Evolutionary conservation across 1,140 invertebrate species (phyloP).

Genomic region (Neocloeon triangulifer): DNA sequence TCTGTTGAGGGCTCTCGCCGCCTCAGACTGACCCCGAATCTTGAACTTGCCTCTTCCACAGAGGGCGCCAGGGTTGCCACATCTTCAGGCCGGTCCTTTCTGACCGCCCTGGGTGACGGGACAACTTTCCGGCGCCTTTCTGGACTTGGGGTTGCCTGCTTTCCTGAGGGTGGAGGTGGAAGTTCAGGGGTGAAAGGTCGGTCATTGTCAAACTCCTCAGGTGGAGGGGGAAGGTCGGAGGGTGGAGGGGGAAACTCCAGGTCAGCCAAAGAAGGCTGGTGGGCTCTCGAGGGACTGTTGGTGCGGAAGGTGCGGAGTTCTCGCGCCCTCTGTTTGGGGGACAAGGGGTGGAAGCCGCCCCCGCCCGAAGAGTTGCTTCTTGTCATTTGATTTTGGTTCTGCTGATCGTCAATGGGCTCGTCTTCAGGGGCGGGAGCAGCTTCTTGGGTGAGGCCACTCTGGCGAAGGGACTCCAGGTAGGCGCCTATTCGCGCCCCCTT

Average conservation of each 20-base stretch:
- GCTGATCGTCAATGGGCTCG: slow-evolving; percentile 5
- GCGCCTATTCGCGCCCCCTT: slow-evolving; percentile 90
- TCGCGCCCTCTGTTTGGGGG: slow-evolving; percentile 18
- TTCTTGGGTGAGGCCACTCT: slow-evolving; percentile 29
- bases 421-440: slow-evolving; percentile 18
- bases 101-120: slow-evolving; percentile 7
- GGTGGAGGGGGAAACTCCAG: slow-evolving; percentile 70
- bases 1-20: slow-evolving; percentile 37
- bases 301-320: slow-evolving; percentile 18
- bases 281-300: slow-evolving; percentile 27
- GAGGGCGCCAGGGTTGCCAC: slow-evolving; percentile 37
- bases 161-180: slow-evolving; percentile 11
- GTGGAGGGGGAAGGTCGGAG: slow-evolving; percentile 47
- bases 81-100: slow-evolving; percentile 15
- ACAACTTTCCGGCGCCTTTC: slow-evolving; percentile 4
- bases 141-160: slow-evolving; percentile 8
- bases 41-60: slow-evolving; percentile 41
- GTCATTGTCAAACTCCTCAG: slow-evolving; percentile 25
- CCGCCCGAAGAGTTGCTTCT: slow-evolving; percentile 62
- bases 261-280: slow-evolving; percentile 43
- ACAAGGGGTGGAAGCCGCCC: slow-evolving; percentile 32
- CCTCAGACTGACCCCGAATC: slow-evolving; percentile 44
- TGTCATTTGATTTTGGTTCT: slow-evolving; percentile 37
- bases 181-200: slow-evolving; percentile 9
- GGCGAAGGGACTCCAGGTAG: slow-evolving; percentile 75